A percentile compares a stretch with the other conserved stretches of the same genome.
Conservation (phyloP, 2,113 vertebrate genomes). For the Phalacrocorax brasilianus region DNA sequence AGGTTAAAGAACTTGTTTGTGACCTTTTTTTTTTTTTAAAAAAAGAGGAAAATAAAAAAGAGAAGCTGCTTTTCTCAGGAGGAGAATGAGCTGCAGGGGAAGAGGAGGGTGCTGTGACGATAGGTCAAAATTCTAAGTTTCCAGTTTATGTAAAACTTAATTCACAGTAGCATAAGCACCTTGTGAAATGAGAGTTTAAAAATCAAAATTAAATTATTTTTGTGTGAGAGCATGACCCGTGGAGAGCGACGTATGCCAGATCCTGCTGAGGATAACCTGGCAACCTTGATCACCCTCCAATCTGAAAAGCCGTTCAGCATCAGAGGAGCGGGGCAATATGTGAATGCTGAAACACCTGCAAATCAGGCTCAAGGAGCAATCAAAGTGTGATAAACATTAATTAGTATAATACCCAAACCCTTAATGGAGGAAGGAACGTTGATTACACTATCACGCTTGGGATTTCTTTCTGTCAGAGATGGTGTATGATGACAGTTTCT, state of each 20-base stretch:
- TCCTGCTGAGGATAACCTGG: conserved; percentile 19
- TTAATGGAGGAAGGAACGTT: conserved; percentile 62
- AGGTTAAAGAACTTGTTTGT: not conserved
- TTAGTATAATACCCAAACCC: conserved; percentile 63
- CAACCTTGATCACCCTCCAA: conserved; percentile 16
- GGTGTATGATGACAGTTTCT: conserved; percentile 36
- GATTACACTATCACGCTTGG: conserved; percentile 59
- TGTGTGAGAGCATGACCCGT: not conserved
- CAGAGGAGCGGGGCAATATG: not conserved
- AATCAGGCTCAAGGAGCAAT: conserved; percentile 69
- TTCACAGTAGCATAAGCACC: not conserved
- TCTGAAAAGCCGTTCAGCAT: not conserved
- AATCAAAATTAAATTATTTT: not conserved
- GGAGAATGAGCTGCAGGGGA: not conserved
- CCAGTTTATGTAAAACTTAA: not conserved
- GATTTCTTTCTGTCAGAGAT: conserved; percentile 53
- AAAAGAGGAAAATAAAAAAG: not conserved
- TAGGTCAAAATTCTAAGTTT: not conserved
- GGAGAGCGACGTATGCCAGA: not conserved
- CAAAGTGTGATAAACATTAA: conserved; percentile 68
- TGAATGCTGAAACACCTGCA: conserved; percentile 55
- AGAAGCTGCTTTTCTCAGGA: not conserved
- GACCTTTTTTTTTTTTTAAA: not conserved
- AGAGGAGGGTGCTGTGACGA: not conserved
- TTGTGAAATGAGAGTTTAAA: not conserved